Evolutionary conservation across 2,888 invertebrate species (phyloP), one percentile per base, ranked within the genome.

Genomic region (Diplazon laetatorius): DNA sequence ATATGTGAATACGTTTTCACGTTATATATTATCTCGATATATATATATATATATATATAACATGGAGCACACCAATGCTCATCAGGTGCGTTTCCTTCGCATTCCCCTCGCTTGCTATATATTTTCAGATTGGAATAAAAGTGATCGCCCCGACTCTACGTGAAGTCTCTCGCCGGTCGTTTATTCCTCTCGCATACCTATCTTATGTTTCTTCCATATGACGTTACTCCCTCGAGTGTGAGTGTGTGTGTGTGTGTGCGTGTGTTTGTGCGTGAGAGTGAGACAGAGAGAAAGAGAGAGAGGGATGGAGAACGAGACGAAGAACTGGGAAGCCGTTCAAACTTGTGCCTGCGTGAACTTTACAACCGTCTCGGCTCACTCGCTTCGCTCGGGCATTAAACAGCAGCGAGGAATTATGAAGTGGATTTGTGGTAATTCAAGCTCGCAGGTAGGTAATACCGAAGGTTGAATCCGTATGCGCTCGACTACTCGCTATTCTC

Each of bases 371-470:
- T 76, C 71, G 59, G 35, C 70, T 71, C 71, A 39, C 44, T 25
- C 42, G 42, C 30, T 35, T 52, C 16, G 37, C 62, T 42, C 48
- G 39, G 18, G 30, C 60, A 48, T 68, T 48, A 60, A 62, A 72
- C 68, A 68, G 68, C 59, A 55, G 35, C 66, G 48, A 69, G 50
- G n/a, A 55, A 69, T 77, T 63, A 77, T 50, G 55, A 69, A 72
- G 68, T 77, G 57, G 72, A 73, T 72, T 72, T 62, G 66, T 30
- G 71, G 46, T 77, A 77, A 72, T 60, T 77, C 62, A 72, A 77
- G 72, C 72, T 77, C 72, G 20, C 71, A 50, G 72, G 62, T 59
- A 60, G 30, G 37, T 46, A 52, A 50, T 46, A 55, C n/a, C 59
- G 30, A 25, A 37, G 55, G 68, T 37, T 68, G 68, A 22, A 46